These are phyloP conservation scores for Eilema caniola DNA, from an alignment of 2,888 invertebrate genomes.

Conservation along the genomic window DNA sequence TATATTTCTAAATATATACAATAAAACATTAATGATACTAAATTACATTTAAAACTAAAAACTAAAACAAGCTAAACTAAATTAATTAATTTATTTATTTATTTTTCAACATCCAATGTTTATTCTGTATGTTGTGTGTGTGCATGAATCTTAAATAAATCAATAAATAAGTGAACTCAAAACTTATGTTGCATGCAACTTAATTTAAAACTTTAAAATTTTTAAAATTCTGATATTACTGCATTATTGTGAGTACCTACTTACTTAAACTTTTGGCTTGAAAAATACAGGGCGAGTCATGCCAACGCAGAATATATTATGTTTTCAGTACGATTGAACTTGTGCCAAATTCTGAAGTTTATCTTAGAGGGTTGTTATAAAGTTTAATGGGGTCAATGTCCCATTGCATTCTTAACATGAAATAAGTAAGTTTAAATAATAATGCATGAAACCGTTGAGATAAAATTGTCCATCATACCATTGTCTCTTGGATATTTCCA, in stretches of 20 bases:
- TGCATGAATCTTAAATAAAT: too few relatives aligned
- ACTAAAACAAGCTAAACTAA: too few relatives aligned
- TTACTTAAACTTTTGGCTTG: constrained; percentile 35
- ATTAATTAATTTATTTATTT: too few relatives aligned
- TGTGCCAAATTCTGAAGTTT: constrained; percentile 55
- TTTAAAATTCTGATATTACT: constrained; percentile 8
- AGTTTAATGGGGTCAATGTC: constrained; percentile 52
- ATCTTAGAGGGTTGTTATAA: constrained; percentile 40
- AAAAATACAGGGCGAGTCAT: constrained; percentile 22
- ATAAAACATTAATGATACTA: too few relatives aligned
- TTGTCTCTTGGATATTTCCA: too few relatives aligned
- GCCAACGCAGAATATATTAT: constrained; percentile 34
- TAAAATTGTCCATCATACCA: background rate
- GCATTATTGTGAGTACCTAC: constrained; percentile 26
- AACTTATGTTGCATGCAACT: too few relatives aligned
- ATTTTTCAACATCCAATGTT: too few relatives aligned
- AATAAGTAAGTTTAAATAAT: background rate
- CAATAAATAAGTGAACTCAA: too few relatives aligned
- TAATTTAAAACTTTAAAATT: too few relatives aligned
- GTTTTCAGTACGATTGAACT: constrained; percentile 52
- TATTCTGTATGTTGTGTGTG: too few relatives aligned
- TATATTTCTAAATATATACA: too few relatives aligned
- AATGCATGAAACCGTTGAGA: background rate
- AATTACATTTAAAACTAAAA: too few relatives aligned
- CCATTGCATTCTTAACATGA: constrained; percentile 9